Evolutionary conservation across 2,113 vertebrate species (phyloP), one percentile per base, ranked within the genome.

Genomic region (Xenopus borealis): DNA sequence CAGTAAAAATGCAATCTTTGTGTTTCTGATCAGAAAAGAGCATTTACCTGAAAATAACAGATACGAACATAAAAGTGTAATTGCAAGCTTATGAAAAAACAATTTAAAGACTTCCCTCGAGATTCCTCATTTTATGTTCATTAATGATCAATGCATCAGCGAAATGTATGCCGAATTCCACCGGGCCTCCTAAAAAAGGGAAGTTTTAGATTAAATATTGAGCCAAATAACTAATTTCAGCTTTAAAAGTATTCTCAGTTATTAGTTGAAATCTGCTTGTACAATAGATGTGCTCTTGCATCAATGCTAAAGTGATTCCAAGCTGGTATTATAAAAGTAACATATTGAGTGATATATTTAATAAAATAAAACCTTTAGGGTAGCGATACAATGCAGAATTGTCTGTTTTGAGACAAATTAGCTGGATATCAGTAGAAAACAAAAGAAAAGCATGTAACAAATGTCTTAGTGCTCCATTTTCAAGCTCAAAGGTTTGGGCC

Each of bases 201-300:
- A 91, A 90, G 87, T 88, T 90, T 90, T 87, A 89, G 88, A 91
- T 91, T 91, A 93, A 90, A 90, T 90, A 90, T 90, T 89, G 90
- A 91, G 80, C 86, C 88, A 84, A 91, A 88, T 86, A 89, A 91
- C 88, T 90, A 89, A 91, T 92, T 87, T 89, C 86, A 72, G 83
- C 82, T 84, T 86, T 88, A 86, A 91, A 89, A 84, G 33, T 83
- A 87, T 88, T 86, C 88, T 88, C 83, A 81, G 87, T 85, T 90
- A 90, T 84, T 88, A 40, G 89, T 88, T 18, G 16, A 18, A 58
- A 58, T 58, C 55, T 16, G 9, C 17, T 19, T 58, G 8, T 9
- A 58, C 14, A 5, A 58, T 19, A 58, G 55, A 58, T 18, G 16
- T 16, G 47, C 47, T 50, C 2, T 4, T 3, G 4, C 19, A 58